Evolutionary conservation across 1,140 invertebrate species (phyloP).

Genomic region (Sminthurides bifidus): DNA sequence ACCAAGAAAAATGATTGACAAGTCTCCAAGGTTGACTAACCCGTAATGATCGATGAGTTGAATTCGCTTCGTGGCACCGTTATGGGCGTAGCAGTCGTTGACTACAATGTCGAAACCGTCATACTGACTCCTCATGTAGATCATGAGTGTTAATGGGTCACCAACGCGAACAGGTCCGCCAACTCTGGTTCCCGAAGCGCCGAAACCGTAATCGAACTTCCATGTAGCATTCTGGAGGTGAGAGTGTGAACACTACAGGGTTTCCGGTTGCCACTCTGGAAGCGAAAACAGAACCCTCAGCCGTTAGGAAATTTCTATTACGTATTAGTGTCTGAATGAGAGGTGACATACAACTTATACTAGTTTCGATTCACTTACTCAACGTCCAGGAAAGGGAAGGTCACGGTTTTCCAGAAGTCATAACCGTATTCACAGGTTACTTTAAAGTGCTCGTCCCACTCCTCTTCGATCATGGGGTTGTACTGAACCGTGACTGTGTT

Average conservation of each 20-base stretch:
- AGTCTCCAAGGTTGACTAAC: slow-evolving; percentile 39
- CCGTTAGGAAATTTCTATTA: not conserved
- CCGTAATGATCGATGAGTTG: slow-evolving; percentile 85
- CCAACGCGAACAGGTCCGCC: slow-evolving; percentile 74
- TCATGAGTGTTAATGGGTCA: slow-evolving; percentile 79
- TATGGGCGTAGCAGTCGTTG: slow-evolving; percentile 87
- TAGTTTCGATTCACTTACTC: slow-evolving; percentile 56
- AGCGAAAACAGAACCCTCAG: slow-evolving; percentile 18
- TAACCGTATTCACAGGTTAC: slow-evolving; percentile 94
- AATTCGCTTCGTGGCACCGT: slow-evolving; percentile 80
- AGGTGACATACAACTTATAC: not conserved
- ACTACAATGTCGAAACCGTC: slow-evolving; percentile 90
- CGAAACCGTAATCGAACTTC: slow-evolving; percentile 21
- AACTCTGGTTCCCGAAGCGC: slow-evolving; percentile 59
- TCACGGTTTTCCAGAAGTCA: slow-evolving; percentile 92
- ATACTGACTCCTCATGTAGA: slow-evolving; percentile 71
- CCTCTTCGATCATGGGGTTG: slow-evolving; percentile 83
- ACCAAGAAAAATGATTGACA: not conserved
- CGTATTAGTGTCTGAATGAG: not conserved
- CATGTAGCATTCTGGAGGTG: slow-evolving; percentile 89
- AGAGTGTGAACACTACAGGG: slow-evolving; percentile 83
- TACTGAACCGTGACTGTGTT: slow-evolving; percentile 90
- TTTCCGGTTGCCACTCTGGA: slow-evolving; percentile 78
- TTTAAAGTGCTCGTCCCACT: slow-evolving; percentile 88
- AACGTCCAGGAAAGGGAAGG: slow-evolving; percentile 84